These are phyloP conservation scores for Epirrhoe alternata DNA, from an alignment of 2,888 invertebrate species.

Conservation along the genomic window DNA sequence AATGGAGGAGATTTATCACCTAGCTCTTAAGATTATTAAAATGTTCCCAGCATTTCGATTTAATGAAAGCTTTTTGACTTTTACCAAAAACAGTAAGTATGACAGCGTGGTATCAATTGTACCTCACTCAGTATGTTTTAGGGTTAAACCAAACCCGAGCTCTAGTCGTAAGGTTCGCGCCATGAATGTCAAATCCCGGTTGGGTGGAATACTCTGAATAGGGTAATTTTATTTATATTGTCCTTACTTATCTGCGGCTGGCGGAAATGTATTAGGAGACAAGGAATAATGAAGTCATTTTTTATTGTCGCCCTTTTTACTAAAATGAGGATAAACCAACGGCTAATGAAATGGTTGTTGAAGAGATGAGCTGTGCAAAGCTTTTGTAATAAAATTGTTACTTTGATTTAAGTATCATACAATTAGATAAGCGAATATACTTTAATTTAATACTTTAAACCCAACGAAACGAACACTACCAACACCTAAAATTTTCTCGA, in stretches of 20 bases:
- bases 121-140: constrained; percentile 6
- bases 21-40: no score
- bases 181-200: constrained; percentile 37
- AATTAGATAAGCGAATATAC: not conserved
- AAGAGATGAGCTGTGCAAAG: not conserved
- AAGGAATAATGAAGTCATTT: constrained; percentile 21
- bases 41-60: no score
- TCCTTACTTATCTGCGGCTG: constrained; percentile 28
- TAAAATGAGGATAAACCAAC: constrained; percentile 1
- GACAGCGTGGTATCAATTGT: not conserved
- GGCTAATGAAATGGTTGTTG: not conserved
- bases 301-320: constrained; percentile 7
- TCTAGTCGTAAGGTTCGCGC: constrained; percentile 27
- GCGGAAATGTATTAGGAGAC: constrained; percentile 22
- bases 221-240: constrained; percentile 39
- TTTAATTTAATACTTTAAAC: no score
- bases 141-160: constrained; percentile 19
- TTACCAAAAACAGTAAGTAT: not conserved
- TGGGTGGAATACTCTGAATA: constrained; percentile 24
- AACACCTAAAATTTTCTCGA: no score
- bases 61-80: no score
- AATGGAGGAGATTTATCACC: no score
- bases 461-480: no score
- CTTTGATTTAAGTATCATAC: not conserved
- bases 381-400: not conserved